These are phyloP conservation scores for Paratilapia polleni DNA, from an alignment of 2,113 vertebrate species.

Conservation along the genomic window DNA sequence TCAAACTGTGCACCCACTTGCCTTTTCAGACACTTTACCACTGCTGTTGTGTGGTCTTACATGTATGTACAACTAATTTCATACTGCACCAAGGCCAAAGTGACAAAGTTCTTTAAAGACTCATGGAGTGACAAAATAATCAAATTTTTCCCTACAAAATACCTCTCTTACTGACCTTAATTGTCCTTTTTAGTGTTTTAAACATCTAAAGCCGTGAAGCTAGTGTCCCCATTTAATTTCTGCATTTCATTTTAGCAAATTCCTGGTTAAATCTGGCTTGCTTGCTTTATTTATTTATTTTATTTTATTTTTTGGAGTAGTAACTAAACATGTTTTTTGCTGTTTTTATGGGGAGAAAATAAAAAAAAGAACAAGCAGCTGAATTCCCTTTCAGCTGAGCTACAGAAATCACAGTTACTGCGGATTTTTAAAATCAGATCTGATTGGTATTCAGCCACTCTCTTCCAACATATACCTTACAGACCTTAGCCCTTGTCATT, in stretches of 20 bases:
- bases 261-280: not conserved
- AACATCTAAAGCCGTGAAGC: not conserved
- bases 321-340: not conserved
- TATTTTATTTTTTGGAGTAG: not conserved
- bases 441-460: not conserved
- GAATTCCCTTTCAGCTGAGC: not conserved
- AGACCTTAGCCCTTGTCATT: not conserved
- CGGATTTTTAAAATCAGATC: not conserved
- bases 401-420: not conserved
- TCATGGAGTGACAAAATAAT: not conserved
- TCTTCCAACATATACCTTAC: not conserved
- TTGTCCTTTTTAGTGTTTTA: not conserved
- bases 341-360: not conserved
- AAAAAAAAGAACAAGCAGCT: not conserved
- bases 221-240: not conserved
- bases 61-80: not conserved
- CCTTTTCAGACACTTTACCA: not conserved
- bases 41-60: not conserved
- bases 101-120: constrained; percentile 4
- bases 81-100: not conserved
- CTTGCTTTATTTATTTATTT: not conserved
- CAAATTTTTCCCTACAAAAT: not conserved
- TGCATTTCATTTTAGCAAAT: not conserved
- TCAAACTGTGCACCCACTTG: not conserved
- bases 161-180: not conserved